These are phyloP conservation scores for Brachyptera putata DNA, from an alignment of 2,888 invertebrate species.

Conservation along the genomic window DNA sequence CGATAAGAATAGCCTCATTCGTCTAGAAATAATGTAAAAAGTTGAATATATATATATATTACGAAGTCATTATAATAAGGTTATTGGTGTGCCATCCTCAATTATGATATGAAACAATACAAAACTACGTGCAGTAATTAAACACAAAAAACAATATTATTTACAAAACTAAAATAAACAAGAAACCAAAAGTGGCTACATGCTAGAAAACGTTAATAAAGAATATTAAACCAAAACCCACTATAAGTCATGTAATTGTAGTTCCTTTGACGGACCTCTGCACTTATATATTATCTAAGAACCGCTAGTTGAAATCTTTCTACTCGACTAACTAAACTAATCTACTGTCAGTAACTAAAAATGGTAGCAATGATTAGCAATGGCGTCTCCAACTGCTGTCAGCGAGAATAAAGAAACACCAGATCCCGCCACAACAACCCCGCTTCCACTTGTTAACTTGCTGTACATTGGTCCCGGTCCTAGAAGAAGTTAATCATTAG, in stretches of 20 bases:
- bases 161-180: neutral
- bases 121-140: neutral
- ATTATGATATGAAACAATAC: too few species aligned
- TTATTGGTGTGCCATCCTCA: too few species aligned
- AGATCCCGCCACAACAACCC: neutral
- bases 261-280: neutral
- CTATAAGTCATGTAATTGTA: too few species aligned
- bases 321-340: conserved; percentile 2
- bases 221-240: neutral
- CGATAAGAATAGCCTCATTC: too few species aligned
- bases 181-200: neutral
- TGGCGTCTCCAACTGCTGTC: neutral
- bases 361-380: neutral
- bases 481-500: conserved; percentile 29
- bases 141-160: neutral
- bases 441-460: conserved; percentile 1
- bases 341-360: neutral
- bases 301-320: neutral
- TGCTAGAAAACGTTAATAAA: conserved; percentile 2
- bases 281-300: neutral
- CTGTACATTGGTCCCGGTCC: neutral
- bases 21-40: too few species aligned
- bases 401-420: conserved; percentile 3
- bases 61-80: too few species aligned
- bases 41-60: too few species aligned